Percentiles rank a stretch among this genome's conserved stretches.
These are phyloP conservation scores for Sphyrna mokarran DNA, from an alignment of 2,113 vertebrate genomes.

Conservation along the genomic window DNA sequence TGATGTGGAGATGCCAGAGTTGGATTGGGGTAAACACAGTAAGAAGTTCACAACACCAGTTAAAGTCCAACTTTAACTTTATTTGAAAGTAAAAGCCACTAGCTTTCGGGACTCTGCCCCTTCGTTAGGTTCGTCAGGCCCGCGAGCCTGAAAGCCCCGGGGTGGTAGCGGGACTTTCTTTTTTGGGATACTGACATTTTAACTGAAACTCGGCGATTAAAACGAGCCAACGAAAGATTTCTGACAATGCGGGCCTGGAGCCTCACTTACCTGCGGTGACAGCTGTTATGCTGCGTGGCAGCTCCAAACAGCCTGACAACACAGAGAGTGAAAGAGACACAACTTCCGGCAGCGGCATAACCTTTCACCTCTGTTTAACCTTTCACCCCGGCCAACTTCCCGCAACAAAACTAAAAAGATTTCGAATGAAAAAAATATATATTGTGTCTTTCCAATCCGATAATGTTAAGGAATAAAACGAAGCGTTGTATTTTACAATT, in stretches of 20 bases:
- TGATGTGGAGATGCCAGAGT: too few species aligned
- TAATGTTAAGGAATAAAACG: neutral
- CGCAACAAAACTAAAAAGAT: neutral
- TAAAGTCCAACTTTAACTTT: too few species aligned
- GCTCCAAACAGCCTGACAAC: neutral
- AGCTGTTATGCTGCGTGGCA: neutral
- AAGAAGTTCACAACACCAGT: too few species aligned
- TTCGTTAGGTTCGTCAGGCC: too few species aligned
- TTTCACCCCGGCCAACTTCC: neutral
- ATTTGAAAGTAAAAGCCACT: too few species aligned
- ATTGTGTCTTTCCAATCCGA: neutral
- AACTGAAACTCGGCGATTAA: neutral
- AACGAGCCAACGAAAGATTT: neutral
- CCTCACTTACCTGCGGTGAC: neutral
- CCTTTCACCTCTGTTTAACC: neutral
- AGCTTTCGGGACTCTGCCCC: too few species aligned
- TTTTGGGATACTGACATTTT: too few species aligned
- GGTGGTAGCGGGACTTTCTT: too few species aligned
- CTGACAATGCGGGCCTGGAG: neutral
- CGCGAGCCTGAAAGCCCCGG: neutral
- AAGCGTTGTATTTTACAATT: neutral
- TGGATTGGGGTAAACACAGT: too few species aligned
- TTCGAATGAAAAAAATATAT: neutral
- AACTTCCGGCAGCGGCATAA: neutral
- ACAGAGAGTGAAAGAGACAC: too few species aligned